These are phyloP conservation scores for Drosophila macrospina DNA, from an alignment of 2,888 invertebrate genomes.

Conservation along the genomic window DNA sequence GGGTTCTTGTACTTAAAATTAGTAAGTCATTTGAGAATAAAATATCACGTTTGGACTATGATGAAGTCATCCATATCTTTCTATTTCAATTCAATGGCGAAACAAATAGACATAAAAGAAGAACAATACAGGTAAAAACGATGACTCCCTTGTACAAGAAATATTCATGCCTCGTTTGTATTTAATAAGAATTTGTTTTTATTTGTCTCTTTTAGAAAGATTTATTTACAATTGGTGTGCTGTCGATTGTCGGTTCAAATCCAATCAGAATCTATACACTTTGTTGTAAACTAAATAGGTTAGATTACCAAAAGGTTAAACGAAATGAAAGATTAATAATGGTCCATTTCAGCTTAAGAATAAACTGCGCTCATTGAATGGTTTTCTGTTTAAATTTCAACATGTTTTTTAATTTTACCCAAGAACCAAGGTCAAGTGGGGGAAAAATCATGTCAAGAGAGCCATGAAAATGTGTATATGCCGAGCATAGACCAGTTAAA, in stretches of 20 bases:
- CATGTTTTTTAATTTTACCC: not conserved
- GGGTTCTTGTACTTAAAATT: not conserved
- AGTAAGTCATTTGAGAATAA: constrained; percentile 3
- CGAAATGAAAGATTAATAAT: not conserved
- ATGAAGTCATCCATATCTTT: constrained; percentile 17
- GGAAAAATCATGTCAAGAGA: not conserved
- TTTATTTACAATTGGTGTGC: not conserved
- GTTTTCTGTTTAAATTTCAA: too few species aligned
- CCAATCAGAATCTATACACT: not conserved
- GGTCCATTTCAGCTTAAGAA: too few species aligned
- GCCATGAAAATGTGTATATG: not conserved
- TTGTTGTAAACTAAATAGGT: not conserved
- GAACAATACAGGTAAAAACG: constrained; percentile 9
- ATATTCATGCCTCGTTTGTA: not conserved
- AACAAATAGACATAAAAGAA: constrained; percentile 3
- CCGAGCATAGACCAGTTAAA: not conserved
- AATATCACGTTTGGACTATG: constrained; percentile 1
- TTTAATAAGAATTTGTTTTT: not conserved
- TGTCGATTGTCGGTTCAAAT: not conserved
- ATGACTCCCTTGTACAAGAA: not conserved
- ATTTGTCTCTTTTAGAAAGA: not conserved
- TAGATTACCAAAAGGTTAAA: too few species aligned
- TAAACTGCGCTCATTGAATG: too few species aligned
- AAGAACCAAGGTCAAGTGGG: not conserved
- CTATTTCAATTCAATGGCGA: constrained; percentile 1